Percentiles rank a stretch among this genome's conserved stretches.
phyloP scores from a whole-genome alignment of 2,888 invertebrate species.

The Eurytoma californica region DNA sequence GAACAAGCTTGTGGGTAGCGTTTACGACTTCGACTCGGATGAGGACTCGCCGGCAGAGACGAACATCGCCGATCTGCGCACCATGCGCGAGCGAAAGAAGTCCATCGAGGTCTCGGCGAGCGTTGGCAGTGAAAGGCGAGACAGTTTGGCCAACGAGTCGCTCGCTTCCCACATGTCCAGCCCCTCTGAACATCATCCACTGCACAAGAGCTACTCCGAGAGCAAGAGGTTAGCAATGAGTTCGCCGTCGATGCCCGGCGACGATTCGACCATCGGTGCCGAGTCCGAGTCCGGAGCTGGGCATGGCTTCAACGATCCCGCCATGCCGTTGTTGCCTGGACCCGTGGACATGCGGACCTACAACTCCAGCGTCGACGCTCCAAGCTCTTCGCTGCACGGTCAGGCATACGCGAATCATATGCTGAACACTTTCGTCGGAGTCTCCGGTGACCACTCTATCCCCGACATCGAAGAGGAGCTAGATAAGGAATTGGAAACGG shows the following conservation, averaged over 20 bases:
- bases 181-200: constrained; percentile 61
- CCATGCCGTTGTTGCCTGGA: constrained; percentile 86
- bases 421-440: constrained; percentile 78
- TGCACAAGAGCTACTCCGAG: constrained; percentile 65
- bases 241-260: constrained; percentile 66
- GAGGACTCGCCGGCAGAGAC: constrained; percentile 87
- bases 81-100: constrained; percentile 86
- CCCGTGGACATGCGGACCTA: constrained; percentile 94
- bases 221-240: constrained; percentile 63
- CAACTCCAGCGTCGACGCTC: constrained; percentile 80
- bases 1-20: constrained; percentile 89
- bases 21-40: constrained; percentile 90
- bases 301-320: constrained; percentile 78
- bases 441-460: constrained; percentile 82
- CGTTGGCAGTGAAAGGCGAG: constrained; percentile 62
- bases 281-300: constrained; percentile 66
- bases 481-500: constrained; percentile 85
- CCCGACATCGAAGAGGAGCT: constrained; percentile 87
- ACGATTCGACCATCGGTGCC: constrained; percentile 57
- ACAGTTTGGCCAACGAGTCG: constrained; percentile 59
- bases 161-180: constrained; percentile 48
- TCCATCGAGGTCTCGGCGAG: constrained; percentile 74
- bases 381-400: constrained; percentile 77
- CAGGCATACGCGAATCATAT: constrained; percentile 82
- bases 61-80: constrained; percentile 84